A percentile compares a stretch with the other conserved stretches of the same genome.
These are phyloP conservation scores for Nowickia ferox DNA, from an alignment of 2,888 invertebrate species.

Conservation along the genomic window DNA sequence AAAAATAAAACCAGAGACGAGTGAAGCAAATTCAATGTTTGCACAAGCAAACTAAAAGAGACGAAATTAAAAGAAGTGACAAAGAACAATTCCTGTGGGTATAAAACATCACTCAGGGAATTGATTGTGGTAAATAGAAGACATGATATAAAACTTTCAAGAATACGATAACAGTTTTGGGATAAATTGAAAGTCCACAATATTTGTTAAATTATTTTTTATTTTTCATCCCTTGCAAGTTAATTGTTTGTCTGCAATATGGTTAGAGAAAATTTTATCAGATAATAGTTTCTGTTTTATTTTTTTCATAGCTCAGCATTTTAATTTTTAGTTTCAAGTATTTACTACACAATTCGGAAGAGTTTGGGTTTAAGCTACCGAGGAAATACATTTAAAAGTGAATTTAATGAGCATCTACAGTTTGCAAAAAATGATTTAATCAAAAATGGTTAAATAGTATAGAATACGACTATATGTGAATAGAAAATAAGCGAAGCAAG, in stretches of 20 bases:
- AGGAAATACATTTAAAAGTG: slow-evolving; percentile 10
- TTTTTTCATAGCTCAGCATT: neutral
- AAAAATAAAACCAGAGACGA: slow-evolving; percentile 7
- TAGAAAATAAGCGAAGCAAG: no score
- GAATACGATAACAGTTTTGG: slow-evolving; percentile 54
- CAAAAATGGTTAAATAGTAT: no score
- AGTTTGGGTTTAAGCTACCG: slow-evolving; percentile 15
- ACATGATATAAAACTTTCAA: slow-evolving; percentile 55
- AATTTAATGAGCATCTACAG: neutral
- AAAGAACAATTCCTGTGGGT: slow-evolving; percentile 65
- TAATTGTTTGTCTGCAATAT: slow-evolving; percentile 44
- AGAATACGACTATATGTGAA: no score
- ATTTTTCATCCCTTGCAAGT: slow-evolving; percentile 13
- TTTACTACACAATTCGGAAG: slow-evolving; percentile 5
- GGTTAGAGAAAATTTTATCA: slow-evolving; percentile 23
- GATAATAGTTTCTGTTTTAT: slow-evolving; percentile 20
- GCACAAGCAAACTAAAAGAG: slow-evolving; percentile 37
- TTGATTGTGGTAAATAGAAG: slow-evolving; percentile 52
- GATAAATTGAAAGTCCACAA: slow-evolving; percentile 64
- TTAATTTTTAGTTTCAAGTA: slow-evolving; percentile 32
- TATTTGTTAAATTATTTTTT: slow-evolving; percentile 30
- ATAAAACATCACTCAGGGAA: slow-evolving; percentile 32
- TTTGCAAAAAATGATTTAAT: neutral
- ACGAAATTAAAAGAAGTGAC: slow-evolving; percentile 45
- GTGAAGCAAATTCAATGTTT: slow-evolving; percentile 44